phyloP scores from a whole-genome alignment of 2,113 vertebrate genomes.

The Phrynosoma platyrhinos region DNA sequence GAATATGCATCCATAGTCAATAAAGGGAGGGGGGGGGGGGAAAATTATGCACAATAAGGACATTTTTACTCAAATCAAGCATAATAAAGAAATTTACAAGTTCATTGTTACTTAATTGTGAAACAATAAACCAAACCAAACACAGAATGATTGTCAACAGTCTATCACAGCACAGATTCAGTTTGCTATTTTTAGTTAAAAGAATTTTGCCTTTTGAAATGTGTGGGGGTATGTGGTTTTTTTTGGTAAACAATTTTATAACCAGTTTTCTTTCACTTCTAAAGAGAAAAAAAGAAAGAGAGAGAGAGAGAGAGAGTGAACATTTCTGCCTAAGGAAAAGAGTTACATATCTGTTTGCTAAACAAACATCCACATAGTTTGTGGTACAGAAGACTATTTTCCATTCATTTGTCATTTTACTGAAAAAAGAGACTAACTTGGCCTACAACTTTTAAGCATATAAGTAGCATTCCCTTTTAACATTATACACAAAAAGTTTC shows the following conservation, averaged over 20 bases:
- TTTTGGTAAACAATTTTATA: background rate
- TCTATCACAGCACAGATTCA: background rate
- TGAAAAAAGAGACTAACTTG: conserved; percentile 7
- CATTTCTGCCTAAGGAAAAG: conserved; percentile 6
- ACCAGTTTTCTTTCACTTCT: background rate
- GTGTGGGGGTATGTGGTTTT: background rate
- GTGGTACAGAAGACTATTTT: background rate
- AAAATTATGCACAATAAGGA: background rate
- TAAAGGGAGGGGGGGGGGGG: background rate
- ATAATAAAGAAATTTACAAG: background rate
- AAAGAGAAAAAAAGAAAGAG: background rate
- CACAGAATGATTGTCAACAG: background rate
- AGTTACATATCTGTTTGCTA: background rate
- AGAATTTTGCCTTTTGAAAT: background rate
- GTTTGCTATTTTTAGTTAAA: background rate
- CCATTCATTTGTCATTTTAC: conserved; percentile 4
- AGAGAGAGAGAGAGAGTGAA: too few relatives aligned
- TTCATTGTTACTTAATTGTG: background rate
- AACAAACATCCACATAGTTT: background rate
- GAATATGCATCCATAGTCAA: too few relatives aligned
- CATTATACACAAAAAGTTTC: conserved; percentile 31
- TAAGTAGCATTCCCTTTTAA: conserved; percentile 27
- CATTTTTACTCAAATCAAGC: background rate
- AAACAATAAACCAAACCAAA: background rate
- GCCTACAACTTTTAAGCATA: conserved; percentile 29